A percentile compares a stretch with the other conserved stretches of the same genome.
These are phyloP conservation scores for Meiosimyza decipiens DNA, from an alignment of 2,888 invertebrate genomes.

Conservation along the genomic window DNA sequence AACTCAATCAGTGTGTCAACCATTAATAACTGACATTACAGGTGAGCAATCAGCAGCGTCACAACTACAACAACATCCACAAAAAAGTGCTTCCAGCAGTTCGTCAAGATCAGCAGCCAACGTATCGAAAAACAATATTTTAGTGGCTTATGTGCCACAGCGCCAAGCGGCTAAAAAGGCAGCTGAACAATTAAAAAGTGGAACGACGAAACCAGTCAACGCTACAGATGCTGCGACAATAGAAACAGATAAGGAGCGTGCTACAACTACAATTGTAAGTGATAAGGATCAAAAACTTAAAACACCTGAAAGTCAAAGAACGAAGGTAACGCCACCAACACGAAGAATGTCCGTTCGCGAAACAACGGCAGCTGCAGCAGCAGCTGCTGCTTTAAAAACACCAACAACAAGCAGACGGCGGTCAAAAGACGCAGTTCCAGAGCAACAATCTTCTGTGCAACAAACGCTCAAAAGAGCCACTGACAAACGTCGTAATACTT, in stretches of 20 bases:
- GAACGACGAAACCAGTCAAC: slow-evolving; percentile 72
- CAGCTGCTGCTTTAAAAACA: slow-evolving; percentile 35
- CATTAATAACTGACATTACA: slow-evolving; percentile 40
- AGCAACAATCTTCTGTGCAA: slow-evolving; percentile 22
- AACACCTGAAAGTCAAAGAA: slow-evolving; percentile 54
- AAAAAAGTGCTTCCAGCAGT: slow-evolving; percentile 40
- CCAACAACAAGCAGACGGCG: slow-evolving; percentile 48
- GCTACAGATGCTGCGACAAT: slow-evolving; percentile 34
- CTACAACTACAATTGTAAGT: slow-evolving; percentile 46
- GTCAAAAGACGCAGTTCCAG: slow-evolving; percentile 51
- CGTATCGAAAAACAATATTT: slow-evolving; percentile 67
- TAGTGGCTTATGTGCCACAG: slow-evolving; percentile 87
- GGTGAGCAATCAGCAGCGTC: slow-evolving; percentile 38
- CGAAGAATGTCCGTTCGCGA: slow-evolving; percentile 52
- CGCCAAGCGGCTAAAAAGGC: slow-evolving; percentile 92
- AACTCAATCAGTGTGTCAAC: neutral
- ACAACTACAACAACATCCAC: slow-evolving; percentile 41
- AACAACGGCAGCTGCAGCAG: slow-evolving; percentile 17
- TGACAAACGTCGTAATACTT: slow-evolving; percentile 50
- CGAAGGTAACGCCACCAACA: slow-evolving; percentile 42
- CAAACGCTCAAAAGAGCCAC: slow-evolving; percentile 44
- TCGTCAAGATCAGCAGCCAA: slow-evolving; percentile 48
- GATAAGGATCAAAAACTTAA: slow-evolving; percentile 59
- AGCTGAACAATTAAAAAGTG: slow-evolving; percentile 88
- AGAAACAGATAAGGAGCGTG: slow-evolving; percentile 42